Evolutionary conservation across 1,140 invertebrate genomes (phyloP), one percentile per base, ranked within the genome.

Genomic region (Sminthurides bifidus): DNA sequence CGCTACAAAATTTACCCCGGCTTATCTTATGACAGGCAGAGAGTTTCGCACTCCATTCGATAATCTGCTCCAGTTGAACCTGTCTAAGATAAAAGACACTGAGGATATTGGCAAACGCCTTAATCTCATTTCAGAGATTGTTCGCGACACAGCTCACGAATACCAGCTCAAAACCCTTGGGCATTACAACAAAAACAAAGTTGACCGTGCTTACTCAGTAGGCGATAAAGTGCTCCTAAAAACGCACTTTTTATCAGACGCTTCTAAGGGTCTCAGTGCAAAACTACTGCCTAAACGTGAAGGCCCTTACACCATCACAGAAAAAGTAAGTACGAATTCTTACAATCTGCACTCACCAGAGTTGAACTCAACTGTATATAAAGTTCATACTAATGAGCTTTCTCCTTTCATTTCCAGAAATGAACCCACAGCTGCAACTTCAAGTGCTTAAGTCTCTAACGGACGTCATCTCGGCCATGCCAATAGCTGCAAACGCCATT

Each of bases 21-120:
- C 68, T 2, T 69, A 68, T 27, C 46, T 72, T 6, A 71, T 65
- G 14, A 68, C 69, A 23, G 71, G 68, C n/a, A 46, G 69, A 41
- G 68, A 72, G 45, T 44, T 72, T 17, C 15, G 48, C 17, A 45
- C 46, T 14, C 58, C 52, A 5, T 46, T 52, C 40, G 58, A 60
- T 40, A 60, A 60, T 54, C 3, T n/a, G 3, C 12, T 46, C 2
- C 1, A 29, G 1, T 5, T 41, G 4, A 10, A 33, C 5, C 3
- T 53, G 5, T 14, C 23, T 10, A 23, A n/a, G 1, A 10, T 27
- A n/a, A 5, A 0, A 5, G 1, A 52, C 2, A 14, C 6, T 2
- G 17, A 45, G 2, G 27, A 52, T 15, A 33, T 52, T 27, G 41
- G 4, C 0, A 35, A n/a, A 8, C 23, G 46, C 15, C 1, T 58